Percentiles rank a stretch among this genome's conserved stretches.
Conservation (phyloP, 1,140 invertebrate species). For the Heliconius nattereri region DNA sequence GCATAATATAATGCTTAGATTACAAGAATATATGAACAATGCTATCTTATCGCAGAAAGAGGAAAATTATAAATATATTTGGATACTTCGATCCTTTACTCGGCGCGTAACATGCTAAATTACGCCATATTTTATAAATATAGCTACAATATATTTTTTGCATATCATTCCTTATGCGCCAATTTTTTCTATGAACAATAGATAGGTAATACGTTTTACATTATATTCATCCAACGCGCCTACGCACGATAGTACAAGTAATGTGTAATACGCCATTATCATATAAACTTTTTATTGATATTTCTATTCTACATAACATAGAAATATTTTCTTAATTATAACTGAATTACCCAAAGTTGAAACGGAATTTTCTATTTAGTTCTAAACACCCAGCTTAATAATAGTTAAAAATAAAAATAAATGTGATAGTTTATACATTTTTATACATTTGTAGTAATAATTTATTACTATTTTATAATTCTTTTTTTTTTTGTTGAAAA, state of each 20-base stretch:
- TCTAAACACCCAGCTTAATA: too few species aligned
- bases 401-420: too few species aligned
- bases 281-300: neutral
- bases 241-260: neutral
- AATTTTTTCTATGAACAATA: neutral
- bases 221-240: neutral
- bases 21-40: neutral
- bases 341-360: too few species aligned
- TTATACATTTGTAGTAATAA: too few species aligned
- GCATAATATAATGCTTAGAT: neutral
- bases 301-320: neutral
- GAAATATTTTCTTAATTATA: too few species aligned
- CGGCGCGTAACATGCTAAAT: neutral
- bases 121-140: neutral
- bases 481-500: too few species aligned
- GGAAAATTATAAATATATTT: slow-evolving; percentile 14
- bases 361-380: too few species aligned
- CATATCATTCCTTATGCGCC: neutral
- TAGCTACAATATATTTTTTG: neutral
- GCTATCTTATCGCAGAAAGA: slow-evolving; percentile 14
- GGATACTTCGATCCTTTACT: neutral
- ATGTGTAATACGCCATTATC: neutral
- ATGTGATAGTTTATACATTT: too few species aligned
- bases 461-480: too few species aligned
- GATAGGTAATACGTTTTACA: neutral